Evolutionary conservation across 2,113 vertebrate species (phyloP).

Genomic region (Apodemus sylvaticus): DNA sequence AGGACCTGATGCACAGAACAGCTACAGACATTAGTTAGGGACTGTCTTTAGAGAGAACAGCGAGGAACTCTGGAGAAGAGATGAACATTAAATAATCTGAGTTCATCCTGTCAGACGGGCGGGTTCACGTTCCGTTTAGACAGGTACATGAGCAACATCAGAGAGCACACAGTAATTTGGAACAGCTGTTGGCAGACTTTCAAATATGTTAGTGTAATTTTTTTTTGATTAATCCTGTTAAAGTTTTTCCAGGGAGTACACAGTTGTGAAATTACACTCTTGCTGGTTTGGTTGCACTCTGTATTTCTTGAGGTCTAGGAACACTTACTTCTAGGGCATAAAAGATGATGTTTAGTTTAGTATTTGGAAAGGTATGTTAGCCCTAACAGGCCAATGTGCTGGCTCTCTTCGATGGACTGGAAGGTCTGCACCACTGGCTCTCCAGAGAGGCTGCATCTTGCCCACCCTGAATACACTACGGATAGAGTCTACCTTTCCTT

Average conservation of each 20-base stretch:
- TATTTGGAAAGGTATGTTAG: constrained; percentile 47
- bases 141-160: constrained; percentile 51
- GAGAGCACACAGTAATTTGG: constrained; percentile 52
- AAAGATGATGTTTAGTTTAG: constrained; percentile 43
- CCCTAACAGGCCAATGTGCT: constrained; percentile 13
- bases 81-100: constrained; percentile 46
- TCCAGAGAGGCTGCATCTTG: background rate
- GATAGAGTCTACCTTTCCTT: background rate
- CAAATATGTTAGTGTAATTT: constrained; percentile 54
- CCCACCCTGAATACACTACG: background rate
- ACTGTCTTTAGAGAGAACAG: constrained; percentile 50
- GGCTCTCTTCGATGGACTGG: background rate
- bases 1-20: background rate
- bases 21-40: background rate
- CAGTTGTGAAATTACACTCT: constrained; percentile 56
- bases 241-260: constrained; percentile 53
- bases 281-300: constrained; percentile 49
- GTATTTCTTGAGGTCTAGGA: constrained; percentile 45
- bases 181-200: constrained; percentile 68
- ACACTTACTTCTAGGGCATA: constrained; percentile 37
- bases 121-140: constrained; percentile 51
- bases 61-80: constrained; percentile 23
- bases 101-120: constrained; percentile 47
- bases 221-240: constrained; percentile 58
- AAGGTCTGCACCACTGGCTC: background rate